Evolutionary conservation across 2,797 vertebrate genomes (phyloP), one percentile per base, ranked within the genome.

Genomic region (Trichosurus vulpecula): DNA sequence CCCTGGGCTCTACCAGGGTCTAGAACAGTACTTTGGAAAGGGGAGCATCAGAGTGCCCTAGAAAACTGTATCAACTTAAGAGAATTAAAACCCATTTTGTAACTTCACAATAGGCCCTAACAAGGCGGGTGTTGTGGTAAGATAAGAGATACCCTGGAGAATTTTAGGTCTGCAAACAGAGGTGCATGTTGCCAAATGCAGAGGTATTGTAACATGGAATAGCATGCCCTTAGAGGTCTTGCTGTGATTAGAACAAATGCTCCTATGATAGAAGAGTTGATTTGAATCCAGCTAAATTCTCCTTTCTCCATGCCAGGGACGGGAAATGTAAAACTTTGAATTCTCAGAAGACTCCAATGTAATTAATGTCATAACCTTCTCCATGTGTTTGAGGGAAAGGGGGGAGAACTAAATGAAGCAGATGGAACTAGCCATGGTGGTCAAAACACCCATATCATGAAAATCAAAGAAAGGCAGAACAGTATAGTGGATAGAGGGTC

Each of bases 31-130:
- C 27, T 96, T 90, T 94, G 97, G 96, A 97, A 90, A 96, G 91
- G 95, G 94, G 96, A 95, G 92, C 56, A 95, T 97, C 97, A 55
- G 97, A 97, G 96, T 96, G 94, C 91, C 95, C 96, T 96, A 95
- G 91, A 95, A 91, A 96, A 90, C 74, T 54, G 92, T 94, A 96
- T 96, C 96, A 96, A 96, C 97, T 92, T 92, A 90, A 95, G 90
- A 97, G 91, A 97, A 96, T 96, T 96, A 55, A 91, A 96, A 92
- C 58, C 95, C 94, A 95, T 95, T 97, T 94, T 94, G 90, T 89
- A 97, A 97, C 91, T 91, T 97, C 30, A 27, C 56, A 95, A 56
- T 27, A 96, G 93, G 22, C 55, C 93, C 95, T 95, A 96, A 93
- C 92, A 93, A 92, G 89, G 52, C 89, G 0, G 61, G 92, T 97